Evolutionary conservation across 2,797 vertebrate species (phyloP).

Genomic region (Tinamus major): DNA sequence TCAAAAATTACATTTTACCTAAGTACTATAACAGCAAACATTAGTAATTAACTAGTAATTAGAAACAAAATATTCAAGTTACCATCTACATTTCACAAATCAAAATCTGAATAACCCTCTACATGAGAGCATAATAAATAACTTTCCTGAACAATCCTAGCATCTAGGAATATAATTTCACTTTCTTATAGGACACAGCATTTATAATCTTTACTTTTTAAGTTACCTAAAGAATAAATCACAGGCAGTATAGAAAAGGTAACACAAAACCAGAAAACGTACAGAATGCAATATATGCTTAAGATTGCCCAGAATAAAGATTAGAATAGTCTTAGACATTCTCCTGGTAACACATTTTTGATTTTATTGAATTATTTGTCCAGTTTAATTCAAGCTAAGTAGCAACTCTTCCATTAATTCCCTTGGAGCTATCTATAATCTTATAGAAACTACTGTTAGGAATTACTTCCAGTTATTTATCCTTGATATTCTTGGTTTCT

Average conservation of each 20-base stretch:
- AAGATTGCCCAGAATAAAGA: background rate
- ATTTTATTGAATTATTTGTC: background rate
- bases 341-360: background rate
- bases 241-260: background rate
- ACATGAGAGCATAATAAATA: background rate
- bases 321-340: background rate
- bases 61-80: background rate
- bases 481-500: background rate
- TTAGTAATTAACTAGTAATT: background rate
- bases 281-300: background rate
- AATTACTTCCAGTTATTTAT: background rate
- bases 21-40: background rate
- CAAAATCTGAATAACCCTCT: constrained; percentile 18
- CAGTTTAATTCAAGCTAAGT: background rate
- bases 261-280: background rate
- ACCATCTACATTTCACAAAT: constrained; percentile 26
- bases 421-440: background rate
- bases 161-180: background rate
- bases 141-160: background rate
- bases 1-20: constrained; percentile 18
- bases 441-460: background rate
- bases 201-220: background rate
- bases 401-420: background rate
- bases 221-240: background rate
- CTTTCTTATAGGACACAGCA: background rate